phyloP scores from a whole-genome alignment of 2,888 invertebrate genomes.

The Leucozona laternaria region DNA sequence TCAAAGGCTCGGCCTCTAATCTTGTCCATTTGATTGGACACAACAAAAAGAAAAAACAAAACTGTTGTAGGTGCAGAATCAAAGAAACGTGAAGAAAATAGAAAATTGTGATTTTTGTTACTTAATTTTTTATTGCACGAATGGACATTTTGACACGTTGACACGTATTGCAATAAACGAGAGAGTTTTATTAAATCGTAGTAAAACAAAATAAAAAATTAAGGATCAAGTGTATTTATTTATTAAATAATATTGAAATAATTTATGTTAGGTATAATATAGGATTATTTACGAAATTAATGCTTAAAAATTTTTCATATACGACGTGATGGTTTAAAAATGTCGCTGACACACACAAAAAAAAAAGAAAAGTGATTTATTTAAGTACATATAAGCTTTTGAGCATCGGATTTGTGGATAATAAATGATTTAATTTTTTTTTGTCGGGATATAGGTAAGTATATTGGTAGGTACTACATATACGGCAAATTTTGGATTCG shows the following conservation, averaged over 20 bases:
- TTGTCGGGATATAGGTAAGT: no score
- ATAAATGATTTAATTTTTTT: no score
- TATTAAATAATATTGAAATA: neutral
- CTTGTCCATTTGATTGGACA: neutral
- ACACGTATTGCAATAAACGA: slow-evolving; percentile 42
- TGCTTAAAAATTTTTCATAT: neutral
- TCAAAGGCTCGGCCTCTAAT: neutral
- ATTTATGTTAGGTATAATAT: neutral
- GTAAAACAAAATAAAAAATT: neutral
- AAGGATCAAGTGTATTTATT: neutral
- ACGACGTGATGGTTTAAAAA: neutral
- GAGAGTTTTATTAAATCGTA: slow-evolving; percentile 8
- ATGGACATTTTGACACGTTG: slow-evolving; percentile 55
- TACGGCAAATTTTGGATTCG: no score
- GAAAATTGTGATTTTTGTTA: slow-evolving; percentile 64
- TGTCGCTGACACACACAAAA: no score
- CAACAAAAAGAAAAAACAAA: slow-evolving; percentile 20
- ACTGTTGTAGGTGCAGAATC: slow-evolving; percentile 1
- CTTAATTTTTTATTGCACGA: slow-evolving; percentile 64
- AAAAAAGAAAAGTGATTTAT: no score
- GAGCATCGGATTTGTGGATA: neutral
- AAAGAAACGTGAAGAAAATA: slow-evolving; percentile 61
- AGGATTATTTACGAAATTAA: neutral
- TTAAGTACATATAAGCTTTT: no score
- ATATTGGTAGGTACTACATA: no score